Evolutionary conservation across 2,888 invertebrate species (phyloP).

Genomic region (Diarsia dahlii): DNA sequence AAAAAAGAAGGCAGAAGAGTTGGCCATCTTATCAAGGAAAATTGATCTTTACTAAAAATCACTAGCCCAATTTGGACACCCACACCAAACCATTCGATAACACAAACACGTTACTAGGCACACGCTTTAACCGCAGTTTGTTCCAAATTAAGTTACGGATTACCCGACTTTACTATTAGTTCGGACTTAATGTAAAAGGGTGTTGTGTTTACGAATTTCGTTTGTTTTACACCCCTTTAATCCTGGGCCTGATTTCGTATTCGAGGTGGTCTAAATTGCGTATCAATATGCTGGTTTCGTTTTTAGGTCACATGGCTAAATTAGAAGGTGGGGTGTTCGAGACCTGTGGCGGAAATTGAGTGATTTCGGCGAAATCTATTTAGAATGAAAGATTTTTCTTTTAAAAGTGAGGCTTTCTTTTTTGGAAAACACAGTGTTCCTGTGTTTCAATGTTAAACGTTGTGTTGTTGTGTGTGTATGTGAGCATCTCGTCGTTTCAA

Average conservation of each 20-base stretch:
- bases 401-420: neutral
- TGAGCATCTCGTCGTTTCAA: too few species aligned
- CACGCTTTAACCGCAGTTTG: conserved; percentile 57
- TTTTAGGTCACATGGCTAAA: conserved; percentile 49
- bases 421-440: neutral
- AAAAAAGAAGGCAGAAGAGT: neutral
- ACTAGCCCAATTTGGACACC: conserved; percentile 7
- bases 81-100: conserved; percentile 41
- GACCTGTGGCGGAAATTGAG: conserved; percentile 31
- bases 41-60: neutral
- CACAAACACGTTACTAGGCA: conserved; percentile 52
- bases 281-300: conserved; percentile 56
- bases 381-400: conserved; percentile 10
- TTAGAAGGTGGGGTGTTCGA: conserved; percentile 21
- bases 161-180: conserved; percentile 66
- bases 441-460: too few species aligned
- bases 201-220: conserved; percentile 63
- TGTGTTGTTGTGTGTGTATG: too few species aligned
- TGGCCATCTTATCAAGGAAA: neutral
- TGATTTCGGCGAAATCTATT: conserved; percentile 24
- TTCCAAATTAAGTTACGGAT: conserved; percentile 66
- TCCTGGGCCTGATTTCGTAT: conserved; percentile 61
- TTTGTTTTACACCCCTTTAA: conserved; percentile 64
- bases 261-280: conserved; percentile 53
- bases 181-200: conserved; percentile 66